Evolutionary conservation across 2,113 vertebrate species (phyloP).

Genomic region (Ursus arctos): DNA sequence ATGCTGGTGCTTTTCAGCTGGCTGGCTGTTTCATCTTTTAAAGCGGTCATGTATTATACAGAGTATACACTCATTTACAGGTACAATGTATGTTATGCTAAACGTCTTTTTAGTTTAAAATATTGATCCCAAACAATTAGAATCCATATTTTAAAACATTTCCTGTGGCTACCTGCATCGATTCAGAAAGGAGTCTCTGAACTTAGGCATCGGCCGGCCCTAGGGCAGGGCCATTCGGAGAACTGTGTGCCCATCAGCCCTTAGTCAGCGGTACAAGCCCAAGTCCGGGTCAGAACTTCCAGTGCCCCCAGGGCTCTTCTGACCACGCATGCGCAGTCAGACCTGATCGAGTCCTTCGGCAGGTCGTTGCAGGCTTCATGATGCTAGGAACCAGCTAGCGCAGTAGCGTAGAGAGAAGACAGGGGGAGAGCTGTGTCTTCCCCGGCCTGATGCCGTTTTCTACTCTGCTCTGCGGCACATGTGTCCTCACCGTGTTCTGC

Average conservation of each 20-base stretch:
- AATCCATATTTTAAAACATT: constrained; percentile 39
- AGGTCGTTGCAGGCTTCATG: not conserved
- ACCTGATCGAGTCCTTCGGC: not conserved
- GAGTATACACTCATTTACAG: not conserved
- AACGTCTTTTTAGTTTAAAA: constrained; percentile 32
- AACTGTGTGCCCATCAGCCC: not conserved
- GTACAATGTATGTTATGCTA: not conserved
- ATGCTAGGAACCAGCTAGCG: not conserved
- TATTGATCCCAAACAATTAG: not conserved
- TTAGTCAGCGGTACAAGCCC: not conserved
- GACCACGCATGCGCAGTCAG: not conserved
- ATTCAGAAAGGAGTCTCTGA: not conserved
- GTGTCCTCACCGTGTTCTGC: not conserved
- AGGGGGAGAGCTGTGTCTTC: not conserved
- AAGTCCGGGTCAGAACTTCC: not conserved
- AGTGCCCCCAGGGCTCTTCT: not conserved
- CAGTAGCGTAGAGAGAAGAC: rapidly evolving
- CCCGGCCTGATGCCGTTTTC: not conserved
- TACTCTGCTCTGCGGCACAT: not conserved
- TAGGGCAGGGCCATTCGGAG: not conserved
- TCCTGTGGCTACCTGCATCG: not conserved
- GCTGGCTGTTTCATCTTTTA: not conserved
- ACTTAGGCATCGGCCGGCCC: not conserved
- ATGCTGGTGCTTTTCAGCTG: not conserved
- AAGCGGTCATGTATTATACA: not conserved